Conservation (phyloP, 2,888 invertebrate genomes). For the Callosobruchus maculatus region DNA sequence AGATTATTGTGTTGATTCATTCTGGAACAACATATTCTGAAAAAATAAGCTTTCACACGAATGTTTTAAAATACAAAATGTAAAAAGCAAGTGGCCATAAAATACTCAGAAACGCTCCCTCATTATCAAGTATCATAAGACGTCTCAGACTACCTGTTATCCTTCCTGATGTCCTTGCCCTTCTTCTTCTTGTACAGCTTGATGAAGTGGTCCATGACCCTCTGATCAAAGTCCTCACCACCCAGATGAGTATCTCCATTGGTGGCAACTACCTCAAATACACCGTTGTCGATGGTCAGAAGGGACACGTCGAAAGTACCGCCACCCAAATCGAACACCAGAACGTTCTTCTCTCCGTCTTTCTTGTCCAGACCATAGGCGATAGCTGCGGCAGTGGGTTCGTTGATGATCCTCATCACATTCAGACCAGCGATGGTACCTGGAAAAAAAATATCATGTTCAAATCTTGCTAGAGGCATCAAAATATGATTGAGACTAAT, state of each 20-base stretch:
- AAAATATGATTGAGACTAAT: no score
- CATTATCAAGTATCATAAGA: no score
- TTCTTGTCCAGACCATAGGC: conserved; percentile 96
- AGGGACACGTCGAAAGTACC: conserved; percentile 99
- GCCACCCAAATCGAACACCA: conserved; percentile 98
- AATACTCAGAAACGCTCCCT: no score
- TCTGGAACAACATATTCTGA: no score
- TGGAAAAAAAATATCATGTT: no score
- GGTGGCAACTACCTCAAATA: conserved; percentile 88
- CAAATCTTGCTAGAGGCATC: no score
- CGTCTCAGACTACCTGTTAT: conserved; percentile 41
- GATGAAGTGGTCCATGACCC: conserved; percentile 95
- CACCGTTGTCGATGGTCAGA: conserved; percentile 96
- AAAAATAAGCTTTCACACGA: no score
- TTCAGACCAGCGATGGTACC: conserved; percentile 67
- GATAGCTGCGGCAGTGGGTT: conserved; percentile 95
- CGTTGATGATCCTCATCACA: conserved; percentile 96
- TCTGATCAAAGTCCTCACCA: conserved; percentile 98
- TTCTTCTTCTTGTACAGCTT: conserved; percentile 98
- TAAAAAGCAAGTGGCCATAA: no score
- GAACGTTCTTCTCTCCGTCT: conserved; percentile 95
- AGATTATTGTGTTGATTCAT: no score
- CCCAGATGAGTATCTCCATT: conserved; percentile 97
- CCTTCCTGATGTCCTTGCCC: conserved; percentile 94
- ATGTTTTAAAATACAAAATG: no score